Evolutionary conservation across 2,113 vertebrate species (phyloP), one percentile per base, ranked within the genome.

Genomic region (Xerus inauris): DNA sequence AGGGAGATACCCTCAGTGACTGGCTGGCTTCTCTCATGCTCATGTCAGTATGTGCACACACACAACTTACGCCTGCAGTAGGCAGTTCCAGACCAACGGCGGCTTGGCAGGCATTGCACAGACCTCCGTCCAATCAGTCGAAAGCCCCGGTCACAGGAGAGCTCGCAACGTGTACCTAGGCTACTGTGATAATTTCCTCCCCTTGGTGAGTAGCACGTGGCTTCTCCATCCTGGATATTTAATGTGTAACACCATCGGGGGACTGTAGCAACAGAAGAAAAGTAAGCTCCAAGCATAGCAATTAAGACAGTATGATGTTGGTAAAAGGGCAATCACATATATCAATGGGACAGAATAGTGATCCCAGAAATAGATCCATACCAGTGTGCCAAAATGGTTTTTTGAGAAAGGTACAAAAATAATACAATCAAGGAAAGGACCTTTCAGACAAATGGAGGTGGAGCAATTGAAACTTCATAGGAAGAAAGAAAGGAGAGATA

Each of bases 51-150:
- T 38, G 83, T 47, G 7, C 67, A 96, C 73, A 8, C 3, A 51
- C n/a, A n/a, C 35, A 75, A 99, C 99, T 98, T 98, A 99, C 99
- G 98, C 86, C 99, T 99, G 96, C 99, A 99, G 97, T 99, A 98
- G 0, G 99, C 98, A 0, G 98, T 99, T 95, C 99, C 99, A 11
- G 99, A 99, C 99, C 99, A 99, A 98, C 98, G 99, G 26, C 99
- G 99, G 94, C 6, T 99, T 83, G 98, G 97, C 91, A 99, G 98
- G 97, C 99, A 99, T 49, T 98, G 98, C 9, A 99, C 97, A 0
- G 99, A 98, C 0, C 96, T 98, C 88, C 82, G 99, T 1, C 99
- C 99, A n/a, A 99, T 81, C 96, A 99, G 98, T 19, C 98, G 98
- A 98, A 99, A 99, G 2, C 99, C 99, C 0, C 98, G 98, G 90